Evolutionary conservation across 2,888 invertebrate species (phyloP).

Genomic region (Drosophila parthenogenetica): DNA sequence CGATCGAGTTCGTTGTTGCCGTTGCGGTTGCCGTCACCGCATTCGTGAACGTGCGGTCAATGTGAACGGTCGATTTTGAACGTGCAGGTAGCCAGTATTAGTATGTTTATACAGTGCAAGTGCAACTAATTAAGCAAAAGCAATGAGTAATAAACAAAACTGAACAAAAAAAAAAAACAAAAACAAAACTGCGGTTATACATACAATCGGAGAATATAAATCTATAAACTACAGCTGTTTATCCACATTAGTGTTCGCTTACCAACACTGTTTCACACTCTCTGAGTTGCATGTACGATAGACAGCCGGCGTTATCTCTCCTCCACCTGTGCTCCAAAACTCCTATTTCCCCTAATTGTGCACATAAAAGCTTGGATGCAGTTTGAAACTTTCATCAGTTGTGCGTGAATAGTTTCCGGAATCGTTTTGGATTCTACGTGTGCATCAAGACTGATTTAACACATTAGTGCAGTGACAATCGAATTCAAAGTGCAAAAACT

Average conservation of each 20-base stretch:
- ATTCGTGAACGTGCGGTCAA: slow-evolving; percentile 52
- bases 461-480: slow-evolving; percentile 9
- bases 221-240: slow-evolving; percentile 41
- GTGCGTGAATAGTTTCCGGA: slow-evolving; percentile 48
- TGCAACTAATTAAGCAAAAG: slow-evolving; percentile 26
- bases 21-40: slow-evolving; percentile 17
- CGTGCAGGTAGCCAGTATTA: not conserved
- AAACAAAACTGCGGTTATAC: slow-evolving; percentile 46
- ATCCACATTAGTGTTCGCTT: slow-evolving; percentile 13
- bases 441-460: not conserved
- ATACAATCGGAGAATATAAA: slow-evolving; percentile 20
- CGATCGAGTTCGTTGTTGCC: slow-evolving; percentile 34
- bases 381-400: slow-evolving; percentile 62
- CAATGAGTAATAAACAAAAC: slow-evolving; percentile 48
- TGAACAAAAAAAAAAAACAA: slow-evolving; percentile 37
- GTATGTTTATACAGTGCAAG: slow-evolving; percentile 5
- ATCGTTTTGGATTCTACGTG: slow-evolving; percentile 19
- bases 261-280: slow-evolving; percentile 24
- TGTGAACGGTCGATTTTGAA: slow-evolving; percentile 45
- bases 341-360: not conserved
- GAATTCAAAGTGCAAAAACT: slow-evolving; percentile 14
- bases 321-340: not conserved
- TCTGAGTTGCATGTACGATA: slow-evolving; percentile 36
- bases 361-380: slow-evolving; percentile 52
- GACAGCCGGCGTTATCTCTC: slow-evolving; percentile 35